Base-by-base conservation (phyloP, 2,888 invertebrate genomes). In the Eremobia ochroleuca region DNA sequence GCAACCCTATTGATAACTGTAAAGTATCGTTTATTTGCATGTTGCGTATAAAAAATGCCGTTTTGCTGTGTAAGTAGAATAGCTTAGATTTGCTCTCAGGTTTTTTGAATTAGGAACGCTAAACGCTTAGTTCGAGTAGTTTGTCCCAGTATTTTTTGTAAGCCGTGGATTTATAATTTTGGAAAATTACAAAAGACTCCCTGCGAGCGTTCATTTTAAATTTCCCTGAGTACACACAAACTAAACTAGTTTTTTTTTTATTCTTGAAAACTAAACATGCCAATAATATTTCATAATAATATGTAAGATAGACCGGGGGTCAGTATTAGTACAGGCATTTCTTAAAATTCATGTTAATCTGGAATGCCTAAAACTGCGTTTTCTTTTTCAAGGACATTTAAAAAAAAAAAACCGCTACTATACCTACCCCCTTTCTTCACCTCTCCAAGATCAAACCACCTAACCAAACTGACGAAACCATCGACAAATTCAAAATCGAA, bases 21-120 rank as follows among this genome's bases (percentile, higher is more conserved):
- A 55, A 34, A 62, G 0, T 61, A 40, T 83, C 34, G 61, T 52
- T 28, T 71, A 83, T 83, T 81, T 83, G 78, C 78, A 71, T 71
- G 68, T 52, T 31, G 28, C 18, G 0, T 58, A 5, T 40, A 73
- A 72, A 62, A 79, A 79, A 71, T 34, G 18, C 49, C 21, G 71
- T 71, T 79, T 43, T 52, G 18, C 15, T 43, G 34, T 34, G 40
- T 34, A 52, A 67, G 31, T 69, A 25, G 34, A 76, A 62, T 28
- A 46, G 4, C 4, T 34, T n/a, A 15, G 37, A 46, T 1, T 15
- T 5, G 28, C 59, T n/a, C 46, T 21, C 58, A 37, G 46, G 58
- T 67, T 69, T 76, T 46, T 43, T 58, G 0, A 21, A 28, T 28
- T 43, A 2, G 21, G 43, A 40, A 40, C 8, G 15, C 9, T 4